Evolutionary conservation across 1,140 invertebrate species (phyloP), one percentile per base, ranked within the genome.

Genomic region (Thaumetopoea pityocampa): DNA sequence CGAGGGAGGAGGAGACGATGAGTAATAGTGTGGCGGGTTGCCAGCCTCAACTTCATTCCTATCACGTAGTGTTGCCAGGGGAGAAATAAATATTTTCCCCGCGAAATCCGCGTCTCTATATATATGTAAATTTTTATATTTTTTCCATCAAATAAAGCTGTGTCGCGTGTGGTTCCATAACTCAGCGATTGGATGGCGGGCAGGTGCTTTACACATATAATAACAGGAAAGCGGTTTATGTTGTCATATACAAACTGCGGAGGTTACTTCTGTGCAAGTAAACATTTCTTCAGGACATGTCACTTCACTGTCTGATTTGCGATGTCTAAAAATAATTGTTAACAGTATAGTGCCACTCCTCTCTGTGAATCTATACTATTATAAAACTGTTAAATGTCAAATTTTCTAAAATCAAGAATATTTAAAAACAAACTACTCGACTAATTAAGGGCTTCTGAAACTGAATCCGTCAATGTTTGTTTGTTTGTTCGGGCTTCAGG

Each of bases 41-140:
- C 37, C 37, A 41, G 19, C 27, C 19, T 41, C 37, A n/a, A 30
- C 28, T 28, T 20, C 28, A 41, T 41, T 32, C 37, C 8, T 9
- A 27, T 41, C 37, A 41, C 37, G 37, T 41, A 41, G 37, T 60
- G 64, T 64, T 71, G 66, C 67, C 77, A 64, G 53, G 77, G 77
- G 77, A 72, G 59, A 61, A 51, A 78, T 74, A 72, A 71, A 78
- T 70, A 74, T 78, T 64, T 63, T 50, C 44, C 51, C 32, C 44
- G 20, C 33, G 63, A 67, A 74, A 72, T 63, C 58, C 28, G 58
- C 56, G 55, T 60, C 55, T 63, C 63, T 55, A 61, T 73, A 60
- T 79, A 68, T 79, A 82, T 79, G 77, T 62, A 74, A 81, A 77
- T 82, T 81, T 71, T 69, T 67, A 74, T 67, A 67, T 73, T 73